Conservation (phyloP, 2,797 vertebrate genomes). For the Chrosomus eos region DNA sequence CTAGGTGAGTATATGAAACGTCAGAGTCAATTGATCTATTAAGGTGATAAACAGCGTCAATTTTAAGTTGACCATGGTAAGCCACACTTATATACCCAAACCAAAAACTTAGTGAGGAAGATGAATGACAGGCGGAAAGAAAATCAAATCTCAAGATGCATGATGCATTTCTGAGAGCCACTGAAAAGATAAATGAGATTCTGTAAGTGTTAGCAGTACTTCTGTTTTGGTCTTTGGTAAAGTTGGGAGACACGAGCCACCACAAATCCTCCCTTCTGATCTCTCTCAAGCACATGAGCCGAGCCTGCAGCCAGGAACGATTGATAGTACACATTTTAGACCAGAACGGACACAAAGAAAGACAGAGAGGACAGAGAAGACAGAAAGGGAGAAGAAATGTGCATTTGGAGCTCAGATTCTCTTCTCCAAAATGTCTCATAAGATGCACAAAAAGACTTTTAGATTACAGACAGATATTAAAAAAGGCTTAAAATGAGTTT, state of each 20-base stretch:
- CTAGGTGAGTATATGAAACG: background rate
- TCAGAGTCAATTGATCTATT: background rate
- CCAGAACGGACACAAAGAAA: constrained; percentile 17
- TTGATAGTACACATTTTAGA: constrained; percentile 13
- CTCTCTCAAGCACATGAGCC: constrained; percentile 42
- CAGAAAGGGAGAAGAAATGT: background rate
- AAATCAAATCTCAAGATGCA: constrained; percentile 20
- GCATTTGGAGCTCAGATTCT: constrained; percentile 7
- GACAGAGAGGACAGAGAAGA: background rate
- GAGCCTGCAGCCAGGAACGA: background rate
- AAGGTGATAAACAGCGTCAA: background rate
- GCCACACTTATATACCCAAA: background rate
- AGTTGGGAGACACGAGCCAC: background rate
- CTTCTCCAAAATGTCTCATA: constrained; percentile 15
- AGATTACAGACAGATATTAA: constrained; percentile 36
- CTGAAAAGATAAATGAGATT: constrained; percentile 34
- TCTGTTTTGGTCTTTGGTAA: constrained; percentile 25
- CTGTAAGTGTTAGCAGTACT: constrained; percentile 29
- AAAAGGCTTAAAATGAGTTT: constrained; percentile 32
- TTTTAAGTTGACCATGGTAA: background rate
- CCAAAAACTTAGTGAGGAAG: background rate
- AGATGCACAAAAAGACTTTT: constrained; percentile 31
- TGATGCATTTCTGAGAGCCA: constrained; percentile 26
- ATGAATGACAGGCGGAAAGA: background rate
- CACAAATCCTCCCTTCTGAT: constrained; percentile 52